A percentile compares a stretch with the other conserved stretches of the same genome.
phyloP scores from a whole-genome alignment of 2,888 invertebrate genomes.

The Mythimna lalbum region DNA sequence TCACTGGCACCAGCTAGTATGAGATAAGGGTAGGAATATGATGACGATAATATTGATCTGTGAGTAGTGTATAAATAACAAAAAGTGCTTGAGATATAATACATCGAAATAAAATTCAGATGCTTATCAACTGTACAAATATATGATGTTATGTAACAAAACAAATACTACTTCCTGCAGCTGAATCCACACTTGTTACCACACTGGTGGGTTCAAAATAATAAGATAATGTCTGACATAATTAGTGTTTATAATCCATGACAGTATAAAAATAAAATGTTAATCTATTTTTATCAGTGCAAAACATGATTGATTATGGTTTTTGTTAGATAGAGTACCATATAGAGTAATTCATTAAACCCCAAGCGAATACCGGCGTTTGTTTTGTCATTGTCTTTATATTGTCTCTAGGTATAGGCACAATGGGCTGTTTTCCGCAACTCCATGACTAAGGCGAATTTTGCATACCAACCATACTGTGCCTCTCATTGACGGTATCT shows the following conservation, averaged over 20 bases:
- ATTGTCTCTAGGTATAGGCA: too few species aligned
- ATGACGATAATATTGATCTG: too few species aligned
- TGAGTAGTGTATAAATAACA: neutral
- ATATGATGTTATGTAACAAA: slow-evolving; percentile 12
- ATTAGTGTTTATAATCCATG: neutral
- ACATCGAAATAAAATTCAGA: neutral
- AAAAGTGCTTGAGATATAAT: neutral
- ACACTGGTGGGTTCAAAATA: neutral
- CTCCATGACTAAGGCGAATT: too few species aligned
- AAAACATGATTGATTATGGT: neutral
- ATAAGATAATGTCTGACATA: neutral
- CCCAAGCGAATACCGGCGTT: too few species aligned
- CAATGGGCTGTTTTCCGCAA: too few species aligned
- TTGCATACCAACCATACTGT: too few species aligned
- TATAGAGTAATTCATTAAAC: too few species aligned
- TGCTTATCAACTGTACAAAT: slow-evolving; percentile 15
- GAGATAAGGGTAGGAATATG: too few species aligned
- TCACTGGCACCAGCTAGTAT: too few species aligned
- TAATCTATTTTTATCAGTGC: neutral
- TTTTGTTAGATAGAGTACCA: neutral
- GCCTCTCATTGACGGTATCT: too few species aligned
- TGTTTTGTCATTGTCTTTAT: too few species aligned
- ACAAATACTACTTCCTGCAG: neutral
- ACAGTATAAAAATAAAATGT: neutral
- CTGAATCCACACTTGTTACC: neutral